Base-by-base conservation (phyloP, 2,888 invertebrate genomes). In the Lysandra coridon region DNA sequence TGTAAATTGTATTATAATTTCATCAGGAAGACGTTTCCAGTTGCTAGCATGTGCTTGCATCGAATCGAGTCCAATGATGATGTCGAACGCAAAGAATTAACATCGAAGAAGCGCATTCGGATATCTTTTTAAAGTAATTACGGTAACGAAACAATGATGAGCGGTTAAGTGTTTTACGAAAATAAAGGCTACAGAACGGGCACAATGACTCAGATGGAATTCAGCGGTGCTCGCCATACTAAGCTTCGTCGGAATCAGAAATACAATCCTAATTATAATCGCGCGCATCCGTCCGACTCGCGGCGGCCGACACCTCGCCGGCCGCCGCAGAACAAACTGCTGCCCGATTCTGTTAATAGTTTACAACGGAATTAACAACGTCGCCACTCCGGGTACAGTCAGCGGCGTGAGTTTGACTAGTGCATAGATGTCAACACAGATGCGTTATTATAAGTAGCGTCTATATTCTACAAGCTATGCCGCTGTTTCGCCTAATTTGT, bases 201-300 rank as follows among this genome's bases (percentile, higher is more conserved):
- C 93, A 94, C 94, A 94, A 94, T 94, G 94, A 94, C 94, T 94
- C 94, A 94, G 91, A 91, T 90, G 94, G 94, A 94, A 94, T 94
- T 90, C 91, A 92, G 90, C 89, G 89, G 88, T 90, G 91, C 91
- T 88, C 91, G 92, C 92, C 91, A 91, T 91, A 90, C 92, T 87
- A 88, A 88, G 92, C 91, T 90, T 93, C 92, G 93, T 91, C 91
- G 93, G 92, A 93, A 94, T 94, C 94, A 94, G 94, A 94, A 94
- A 94, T 94, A 94, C 94, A 93, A 92, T 92, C 94, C 94, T 94
- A 94, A 94, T 94, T 94, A 94, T 94, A 94, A 94, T 94, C 93
- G 89, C 89, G 92, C 92, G 93, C 93, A 94, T 94, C 94, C 94
- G 93, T 92, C 92, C 89, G 90, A 88, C 69, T 69, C 69, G 69